phyloP scores from a whole-genome alignment of 2,113 vertebrate species.

The Damaliscus lunatus region DNA sequence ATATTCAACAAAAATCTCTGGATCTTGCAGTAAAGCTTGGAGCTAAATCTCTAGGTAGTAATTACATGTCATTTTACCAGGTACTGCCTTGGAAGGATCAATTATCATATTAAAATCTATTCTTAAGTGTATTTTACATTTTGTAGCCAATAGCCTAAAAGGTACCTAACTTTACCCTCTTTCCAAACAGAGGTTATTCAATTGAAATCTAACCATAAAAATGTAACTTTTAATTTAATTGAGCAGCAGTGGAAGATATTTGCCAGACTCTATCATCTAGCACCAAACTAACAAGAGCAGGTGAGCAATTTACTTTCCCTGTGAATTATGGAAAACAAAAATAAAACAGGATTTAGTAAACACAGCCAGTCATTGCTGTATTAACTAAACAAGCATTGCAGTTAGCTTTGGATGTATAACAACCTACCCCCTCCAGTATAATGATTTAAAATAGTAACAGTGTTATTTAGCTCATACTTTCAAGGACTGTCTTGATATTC shows the following conservation, averaged over 20 bases:
- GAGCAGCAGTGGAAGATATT: neutral
- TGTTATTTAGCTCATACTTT: neutral
- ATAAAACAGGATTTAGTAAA: neutral
- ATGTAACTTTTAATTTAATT: neutral
- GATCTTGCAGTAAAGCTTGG: neutral
- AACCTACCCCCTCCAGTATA: neutral
- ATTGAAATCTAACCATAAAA: neutral
- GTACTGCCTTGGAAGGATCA: neutral
- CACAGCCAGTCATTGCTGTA: neutral
- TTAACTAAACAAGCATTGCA: neutral
- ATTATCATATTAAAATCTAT: neutral
- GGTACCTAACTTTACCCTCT: neutral
- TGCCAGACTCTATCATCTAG: neutral
- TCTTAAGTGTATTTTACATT: neutral
- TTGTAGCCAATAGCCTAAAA: neutral
- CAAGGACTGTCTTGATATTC: accelerated
- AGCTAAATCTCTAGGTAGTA: neutral
- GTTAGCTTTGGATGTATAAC: neutral
- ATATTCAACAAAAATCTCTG: neutral
- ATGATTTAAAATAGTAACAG: neutral
- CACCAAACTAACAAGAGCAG: neutral
- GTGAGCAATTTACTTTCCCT: neutral
- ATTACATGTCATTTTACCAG: neutral
- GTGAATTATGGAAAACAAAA: neutral
- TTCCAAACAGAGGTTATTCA: neutral